These are phyloP conservation scores for Chydorus sphaericus DNA, from an alignment of 2,888 invertebrate species.

Conservation along the genomic window DNA sequence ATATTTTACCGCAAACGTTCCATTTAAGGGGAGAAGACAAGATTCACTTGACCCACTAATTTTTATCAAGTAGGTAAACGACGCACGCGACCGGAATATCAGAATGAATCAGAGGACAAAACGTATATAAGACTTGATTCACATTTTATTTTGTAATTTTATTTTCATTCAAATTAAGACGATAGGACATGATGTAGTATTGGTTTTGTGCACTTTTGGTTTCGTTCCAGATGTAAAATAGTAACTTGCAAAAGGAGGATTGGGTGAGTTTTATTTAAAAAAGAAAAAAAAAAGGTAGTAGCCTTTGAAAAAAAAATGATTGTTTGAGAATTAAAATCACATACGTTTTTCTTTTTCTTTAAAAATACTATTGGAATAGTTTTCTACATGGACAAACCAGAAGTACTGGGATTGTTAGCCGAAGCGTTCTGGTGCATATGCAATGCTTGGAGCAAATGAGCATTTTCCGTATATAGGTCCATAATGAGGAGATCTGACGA, in stretches of 20 bases:
- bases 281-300: background rate
- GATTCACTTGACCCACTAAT: too few relatives aligned
- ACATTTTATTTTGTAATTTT: background rate
- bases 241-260: background rate
- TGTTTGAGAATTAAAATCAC: conserved; percentile 1
- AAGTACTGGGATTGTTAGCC: too few relatives aligned
- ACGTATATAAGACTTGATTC: too few relatives aligned
- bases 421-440: conserved; percentile 11
- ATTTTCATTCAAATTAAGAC: background rate
- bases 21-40: too few relatives aligned
- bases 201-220: conserved; percentile 1
- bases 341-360: background rate
- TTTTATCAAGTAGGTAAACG: too few relatives aligned
- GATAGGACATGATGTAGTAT: too few relatives aligned
- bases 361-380: background rate
- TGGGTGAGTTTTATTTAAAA: background rate
- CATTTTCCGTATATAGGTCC: conserved; percentile 72
- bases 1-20: too few relatives aligned
- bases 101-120: too few relatives aligned
- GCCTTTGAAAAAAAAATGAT: background rate
- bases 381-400: conserved; percentile 1
- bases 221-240: background rate
- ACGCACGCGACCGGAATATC: too few relatives aligned
- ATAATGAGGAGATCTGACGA: conserved; percentile 61
- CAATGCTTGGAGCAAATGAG: conserved; percentile 48